Percentiles rank a stretch among this genome's conserved stretches.
These are phyloP conservation scores for Ophioninae sp. DNA, from an alignment of 2,888 invertebrate genomes.

Conservation along the genomic window DNA sequence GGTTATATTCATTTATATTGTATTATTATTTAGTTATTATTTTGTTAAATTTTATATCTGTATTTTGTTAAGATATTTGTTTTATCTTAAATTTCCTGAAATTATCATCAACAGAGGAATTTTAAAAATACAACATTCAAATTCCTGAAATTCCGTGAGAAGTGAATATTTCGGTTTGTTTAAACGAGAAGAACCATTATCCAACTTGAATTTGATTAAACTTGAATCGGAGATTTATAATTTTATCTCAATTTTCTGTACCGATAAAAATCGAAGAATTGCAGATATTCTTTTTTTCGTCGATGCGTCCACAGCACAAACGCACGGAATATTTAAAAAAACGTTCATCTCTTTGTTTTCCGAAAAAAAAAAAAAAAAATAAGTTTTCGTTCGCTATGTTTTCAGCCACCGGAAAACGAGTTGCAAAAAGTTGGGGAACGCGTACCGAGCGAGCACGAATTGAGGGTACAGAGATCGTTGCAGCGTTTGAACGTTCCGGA, in stretches of 20 bases:
- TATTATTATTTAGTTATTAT: too few relatives aligned
- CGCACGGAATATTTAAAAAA: neutral
- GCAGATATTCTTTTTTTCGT: neutral
- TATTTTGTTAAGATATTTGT: too few relatives aligned
- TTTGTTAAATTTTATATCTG: too few relatives aligned
- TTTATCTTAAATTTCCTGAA: too few relatives aligned
- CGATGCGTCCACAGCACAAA: neutral
- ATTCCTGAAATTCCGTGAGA: too few relatives aligned
- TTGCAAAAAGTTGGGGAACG: constrained; percentile 91
- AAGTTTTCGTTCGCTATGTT: constrained; percentile 61
- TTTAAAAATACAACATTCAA: too few relatives aligned
- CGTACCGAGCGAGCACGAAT: constrained; percentile 95
- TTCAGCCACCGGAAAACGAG: constrained; percentile 96
- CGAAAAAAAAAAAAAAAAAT: neutral
- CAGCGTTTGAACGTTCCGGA: constrained; percentile 97
- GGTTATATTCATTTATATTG: too few relatives aligned
- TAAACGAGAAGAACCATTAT: neutral
- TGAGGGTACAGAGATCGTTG: constrained; percentile 95
- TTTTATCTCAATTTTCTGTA: neutral
- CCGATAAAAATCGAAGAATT: neutral
- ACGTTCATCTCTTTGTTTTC: neutral
- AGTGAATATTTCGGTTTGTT: neutral
- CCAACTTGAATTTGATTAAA: neutral
- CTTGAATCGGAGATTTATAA: neutral
- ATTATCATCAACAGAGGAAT: too few relatives aligned